A percentile compares a stretch with the other conserved stretches of the same genome.
These are phyloP conservation scores for Pyrochroa serraticornis DNA, from an alignment of 2,888 invertebrate species.

Conservation along the genomic window DNA sequence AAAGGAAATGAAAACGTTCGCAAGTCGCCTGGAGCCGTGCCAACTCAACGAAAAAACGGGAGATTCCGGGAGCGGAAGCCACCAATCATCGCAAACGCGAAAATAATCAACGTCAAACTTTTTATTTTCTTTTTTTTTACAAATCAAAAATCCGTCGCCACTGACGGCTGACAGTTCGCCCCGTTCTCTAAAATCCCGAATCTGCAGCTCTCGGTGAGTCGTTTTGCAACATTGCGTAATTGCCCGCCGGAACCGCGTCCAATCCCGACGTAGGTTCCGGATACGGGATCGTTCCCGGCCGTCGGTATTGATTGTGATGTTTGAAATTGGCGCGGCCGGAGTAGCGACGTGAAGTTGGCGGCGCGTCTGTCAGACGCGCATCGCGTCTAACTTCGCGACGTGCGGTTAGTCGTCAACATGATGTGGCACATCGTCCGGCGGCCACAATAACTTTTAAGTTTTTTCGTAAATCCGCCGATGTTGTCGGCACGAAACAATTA, in stretches of 20 bases:
- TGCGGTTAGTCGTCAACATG: conserved; percentile 58
- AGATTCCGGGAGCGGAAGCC: too few relatives aligned
- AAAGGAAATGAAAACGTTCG: too few relatives aligned
- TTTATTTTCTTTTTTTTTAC: not conserved
- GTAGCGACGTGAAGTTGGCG: conserved; percentile 27
- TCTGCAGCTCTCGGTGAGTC: not conserved
- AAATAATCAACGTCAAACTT: not conserved
- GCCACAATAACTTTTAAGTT: conserved; percentile 58
- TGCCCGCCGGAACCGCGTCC: too few relatives aligned
- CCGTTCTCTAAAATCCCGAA: not conserved
- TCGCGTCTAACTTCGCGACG: conserved; percentile 30
- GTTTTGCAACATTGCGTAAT: not conserved
- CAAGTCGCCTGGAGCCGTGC: too few relatives aligned
- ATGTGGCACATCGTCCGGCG: conserved; percentile 60
- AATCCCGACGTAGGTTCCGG: too few relatives aligned
- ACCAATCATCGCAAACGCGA: too few relatives aligned
- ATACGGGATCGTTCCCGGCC: too few relatives aligned
- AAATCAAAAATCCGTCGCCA: too few relatives aligned
- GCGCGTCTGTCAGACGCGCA: conserved; percentile 30
- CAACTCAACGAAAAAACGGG: too few relatives aligned
- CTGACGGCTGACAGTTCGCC: not conserved
- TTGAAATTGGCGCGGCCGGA: conserved; percentile 44
- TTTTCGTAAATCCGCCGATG: conserved; percentile 52
- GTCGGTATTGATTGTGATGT: conserved; percentile 1
- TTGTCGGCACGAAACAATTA: conserved; percentile 56